Evolutionary conservation across 2,888 invertebrate genomes (phyloP).

Genomic region (Nephrotoma guestfalica): DNA sequence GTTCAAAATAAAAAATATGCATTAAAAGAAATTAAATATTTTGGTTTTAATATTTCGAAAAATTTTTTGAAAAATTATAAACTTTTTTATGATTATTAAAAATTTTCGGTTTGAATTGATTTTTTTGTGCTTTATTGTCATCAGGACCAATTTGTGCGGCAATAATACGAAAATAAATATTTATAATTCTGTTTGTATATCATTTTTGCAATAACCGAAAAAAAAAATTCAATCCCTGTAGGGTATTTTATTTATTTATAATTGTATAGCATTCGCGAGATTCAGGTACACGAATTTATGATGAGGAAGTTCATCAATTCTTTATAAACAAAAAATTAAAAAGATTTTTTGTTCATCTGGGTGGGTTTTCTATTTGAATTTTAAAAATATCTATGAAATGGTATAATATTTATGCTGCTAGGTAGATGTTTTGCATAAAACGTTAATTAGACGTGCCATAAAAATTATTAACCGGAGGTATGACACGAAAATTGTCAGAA

Average conservation of each 20-base stretch:
- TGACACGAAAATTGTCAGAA: no score
- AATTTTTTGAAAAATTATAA: not conserved
- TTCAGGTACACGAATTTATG: not conserved
- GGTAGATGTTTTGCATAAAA: not conserved
- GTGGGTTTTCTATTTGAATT: not conserved
- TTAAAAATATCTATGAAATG: not conserved
- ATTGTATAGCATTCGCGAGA: not conserved
- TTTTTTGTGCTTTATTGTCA: not conserved
- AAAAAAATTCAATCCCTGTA: not conserved
- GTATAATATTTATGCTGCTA: not conserved
- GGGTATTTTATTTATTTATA: not conserved
- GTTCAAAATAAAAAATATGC: not conserved
- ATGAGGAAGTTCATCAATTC: not conserved
- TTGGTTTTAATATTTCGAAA: not conserved
- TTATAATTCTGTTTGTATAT: not conserved
- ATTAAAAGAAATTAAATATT: not conserved
- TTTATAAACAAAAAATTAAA: not conserved
- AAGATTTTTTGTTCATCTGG: not conserved
- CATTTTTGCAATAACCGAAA: not conserved
- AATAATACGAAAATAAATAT: not conserved
- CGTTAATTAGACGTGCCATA: not conserved
- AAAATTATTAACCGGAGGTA: not conserved
- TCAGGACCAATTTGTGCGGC: not conserved
- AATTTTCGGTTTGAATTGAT: not conserved
- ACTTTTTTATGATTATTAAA: not conserved